Evolutionary conservation across 2,888 invertebrate species (phyloP), one percentile per base, ranked within the genome.

Genomic region (Eupithecia pulchellata): DNA sequence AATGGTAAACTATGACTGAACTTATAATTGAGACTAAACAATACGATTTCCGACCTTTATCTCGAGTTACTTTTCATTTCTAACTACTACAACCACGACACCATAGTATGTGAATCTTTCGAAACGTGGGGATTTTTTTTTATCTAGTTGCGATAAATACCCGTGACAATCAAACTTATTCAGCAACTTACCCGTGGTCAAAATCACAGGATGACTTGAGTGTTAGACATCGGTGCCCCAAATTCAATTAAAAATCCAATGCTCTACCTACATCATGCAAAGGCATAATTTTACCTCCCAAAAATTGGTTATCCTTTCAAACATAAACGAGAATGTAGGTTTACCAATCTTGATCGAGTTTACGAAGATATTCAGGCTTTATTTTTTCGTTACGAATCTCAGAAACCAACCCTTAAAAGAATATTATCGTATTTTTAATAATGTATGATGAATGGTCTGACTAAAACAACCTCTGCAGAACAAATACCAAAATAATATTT

Each of bases 371-470:
- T 58, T 58, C 55, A 57, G 55, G 8, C 30, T 58, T n/a, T 8
- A 30, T n/a, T n/a, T 60, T 32, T 60, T n/a, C 32, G 32, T 32
- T 30, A 60, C 58, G n/a, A 32, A 60, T 30, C 29, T n/a, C 30
- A 11, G n/a, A 29, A 60, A 30, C 32, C n/a, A 32, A 58, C 32
- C n/a, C 17, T 29, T 60, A 30, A 20, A 60, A 60, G 17, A 60
- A 30, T 60, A 32, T 60, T 60, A n/a, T 57, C 17, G 57, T 30
- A 60, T 20, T 17, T 30, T 60, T 60, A 60, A 60, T 60, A 60
- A 60, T 30, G 58, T 60, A 32, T 60, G 32, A 60, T 60, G 58
- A 32, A 60, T 60, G 20, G 32, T n/a, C 30, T 20, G 9, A 47
- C 42, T 47, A 47, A 58, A n/a, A 60, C 30, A 30, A 32, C 30